Evolutionary conservation across 2,113 vertebrate genomes (phyloP).

Genomic region (Chamaetylas fuelleborni): DNA sequence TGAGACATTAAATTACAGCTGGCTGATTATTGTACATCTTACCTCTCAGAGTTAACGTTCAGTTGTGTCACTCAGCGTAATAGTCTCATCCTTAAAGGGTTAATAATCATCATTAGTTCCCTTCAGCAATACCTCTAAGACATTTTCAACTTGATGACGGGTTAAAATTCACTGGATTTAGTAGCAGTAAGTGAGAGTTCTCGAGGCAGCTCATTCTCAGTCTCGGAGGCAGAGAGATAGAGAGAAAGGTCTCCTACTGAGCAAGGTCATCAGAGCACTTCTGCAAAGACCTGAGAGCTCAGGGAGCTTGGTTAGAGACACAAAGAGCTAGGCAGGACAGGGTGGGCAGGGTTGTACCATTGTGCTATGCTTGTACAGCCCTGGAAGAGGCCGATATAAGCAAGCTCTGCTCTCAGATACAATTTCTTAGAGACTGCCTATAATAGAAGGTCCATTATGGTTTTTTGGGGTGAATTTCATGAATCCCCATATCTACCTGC

Average conservation of each 20-base stretch:
- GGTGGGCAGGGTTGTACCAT: background rate
- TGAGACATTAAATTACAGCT: background rate
- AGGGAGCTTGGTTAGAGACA: background rate
- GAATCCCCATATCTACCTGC: fast-evolving
- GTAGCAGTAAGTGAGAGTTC: background rate
- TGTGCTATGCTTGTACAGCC: background rate
- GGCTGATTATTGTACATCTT: background rate
- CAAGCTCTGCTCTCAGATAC: background rate
- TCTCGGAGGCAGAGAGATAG: background rate
- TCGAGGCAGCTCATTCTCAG: background rate
- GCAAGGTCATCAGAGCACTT: background rate
- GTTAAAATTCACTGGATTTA: background rate
- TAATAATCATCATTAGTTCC: background rate
- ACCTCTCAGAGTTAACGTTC: background rate
- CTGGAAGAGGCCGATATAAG: background rate
- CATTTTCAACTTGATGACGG: background rate
- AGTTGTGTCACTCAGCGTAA: background rate
- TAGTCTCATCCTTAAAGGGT: background rate
- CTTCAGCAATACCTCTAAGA: background rate
- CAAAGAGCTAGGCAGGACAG: too few species aligned
- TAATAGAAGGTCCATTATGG: background rate
- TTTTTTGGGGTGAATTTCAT: background rate
- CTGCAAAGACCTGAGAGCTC: background rate
- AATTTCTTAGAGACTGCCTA: background rate
- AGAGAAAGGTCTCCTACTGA: background rate